A percentile compares a stretch with the other conserved stretches of the same genome.
These are phyloP conservation scores for Chrysolophus pictus DNA, from an alignment of 2,797 vertebrate species.

Conservation along the genomic window DNA sequence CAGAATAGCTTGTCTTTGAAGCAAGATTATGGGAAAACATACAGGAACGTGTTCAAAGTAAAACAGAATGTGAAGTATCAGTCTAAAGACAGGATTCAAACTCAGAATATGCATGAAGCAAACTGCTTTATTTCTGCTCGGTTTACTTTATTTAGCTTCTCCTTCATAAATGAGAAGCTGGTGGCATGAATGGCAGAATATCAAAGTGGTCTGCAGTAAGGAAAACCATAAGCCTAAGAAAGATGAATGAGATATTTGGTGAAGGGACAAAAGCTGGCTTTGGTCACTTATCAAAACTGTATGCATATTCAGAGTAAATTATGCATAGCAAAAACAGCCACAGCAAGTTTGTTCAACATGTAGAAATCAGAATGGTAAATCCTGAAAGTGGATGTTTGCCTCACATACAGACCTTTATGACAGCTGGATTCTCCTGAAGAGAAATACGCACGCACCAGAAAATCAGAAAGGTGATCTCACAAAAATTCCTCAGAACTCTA, in stretches of 20 bases:
- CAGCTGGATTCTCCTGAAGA: background rate
- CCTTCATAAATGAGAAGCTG: background rate
- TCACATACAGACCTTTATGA: background rate
- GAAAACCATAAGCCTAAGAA: background rate
- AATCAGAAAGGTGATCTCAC: background rate
- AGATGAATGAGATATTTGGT: background rate
- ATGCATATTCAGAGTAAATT: background rate
- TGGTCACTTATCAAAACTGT: background rate
- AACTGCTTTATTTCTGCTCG: background rate
- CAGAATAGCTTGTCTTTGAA: background rate
- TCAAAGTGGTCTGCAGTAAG: rapidly evolving
- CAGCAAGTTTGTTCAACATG: background rate
- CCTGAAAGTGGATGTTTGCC: background rate
- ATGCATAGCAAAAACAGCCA: background rate
- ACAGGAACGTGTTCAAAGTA: background rate
- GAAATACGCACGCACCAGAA: background rate
- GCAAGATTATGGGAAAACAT: background rate
- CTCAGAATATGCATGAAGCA: background rate
- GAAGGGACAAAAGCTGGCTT: background rate
- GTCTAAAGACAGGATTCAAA: background rate
- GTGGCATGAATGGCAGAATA: background rate
- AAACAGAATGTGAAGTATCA: background rate
- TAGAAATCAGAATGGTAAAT: background rate
- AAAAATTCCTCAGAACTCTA: background rate
- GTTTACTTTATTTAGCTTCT: background rate